Base-by-base conservation (phyloP, 1,140 invertebrate genomes). In the Aphaenogaster floridana region DNA sequence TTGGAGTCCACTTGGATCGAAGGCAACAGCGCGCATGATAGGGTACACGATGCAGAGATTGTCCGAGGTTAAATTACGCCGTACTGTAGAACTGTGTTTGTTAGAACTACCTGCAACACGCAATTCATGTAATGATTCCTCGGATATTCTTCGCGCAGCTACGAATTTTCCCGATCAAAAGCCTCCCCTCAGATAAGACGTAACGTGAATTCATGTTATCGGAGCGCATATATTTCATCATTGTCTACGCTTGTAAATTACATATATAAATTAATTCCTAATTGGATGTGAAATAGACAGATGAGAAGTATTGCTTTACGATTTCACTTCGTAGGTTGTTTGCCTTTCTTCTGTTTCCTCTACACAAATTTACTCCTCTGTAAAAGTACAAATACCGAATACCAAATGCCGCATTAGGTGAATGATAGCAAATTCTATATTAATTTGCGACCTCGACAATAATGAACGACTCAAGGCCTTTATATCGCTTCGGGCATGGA, bases 1-100 rank as follows among this genome's bases (percentile, higher is more conserved):
- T 89, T 89, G 77, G 71, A 50, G 63, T 90, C 69, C 89, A 89
- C 68, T 89, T 83, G 69, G 80, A 84, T 84, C 80, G 80, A 84
- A 84, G 80, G 80, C 80, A 84, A 59, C 69, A 71, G 69, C 69
- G 42, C 80, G 48, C 79, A 76, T 76, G 80, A 84, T 84, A 76
- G 80, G 80, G 80, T 84, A 76, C 54, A 68, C 36, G 78, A 17
- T 68, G 34, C 48, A 21, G 79, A 74, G 80, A 84, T 84, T 61
- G 80, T 76, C 69, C 80, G 64, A 71, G 66, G 79, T 84, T 76
- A 84, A 84, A 84, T 84, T 72, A 42, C 78, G 48, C 61, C 39
- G 63, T 54, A 54, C 63, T 28, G n/a, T 15, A 59, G 54, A 28
- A 84, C 54, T 11, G 48, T 71, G 66, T 81, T 81, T 59, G 63